Conservation (phyloP, 1,140 invertebrate species). For the Elysia chlorotica region DNA sequence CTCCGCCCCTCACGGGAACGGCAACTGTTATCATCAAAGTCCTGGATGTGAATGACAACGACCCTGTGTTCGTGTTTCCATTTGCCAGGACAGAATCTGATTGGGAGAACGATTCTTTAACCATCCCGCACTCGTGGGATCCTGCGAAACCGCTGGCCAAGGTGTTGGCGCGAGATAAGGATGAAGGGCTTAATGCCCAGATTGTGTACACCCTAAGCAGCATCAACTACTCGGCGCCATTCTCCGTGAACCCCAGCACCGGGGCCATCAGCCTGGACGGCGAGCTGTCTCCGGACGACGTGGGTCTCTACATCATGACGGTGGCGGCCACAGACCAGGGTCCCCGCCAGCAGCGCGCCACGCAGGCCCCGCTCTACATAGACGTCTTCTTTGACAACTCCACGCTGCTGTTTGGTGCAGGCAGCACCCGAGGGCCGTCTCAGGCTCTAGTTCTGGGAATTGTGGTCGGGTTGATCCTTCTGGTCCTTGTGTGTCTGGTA, state of each 20-base stretch:
- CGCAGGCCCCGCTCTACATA: constrained; percentile 75
- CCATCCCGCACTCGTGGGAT: constrained; percentile 78
- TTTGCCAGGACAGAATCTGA: too few species aligned
- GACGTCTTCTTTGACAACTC: constrained; percentile 61
- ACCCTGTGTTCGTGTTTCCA: constrained; percentile 77
- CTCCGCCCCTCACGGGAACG: constrained; percentile 62
- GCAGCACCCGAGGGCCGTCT: constrained; percentile 49
- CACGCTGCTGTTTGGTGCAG: constrained; percentile 52
- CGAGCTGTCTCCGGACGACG: constrained; percentile 70
- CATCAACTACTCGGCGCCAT: constrained; percentile 76
- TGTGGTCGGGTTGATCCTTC: too few species aligned
- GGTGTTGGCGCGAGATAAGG: constrained; percentile 34
- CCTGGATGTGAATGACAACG: constrained; percentile 90
- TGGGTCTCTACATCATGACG: constrained; percentile 78
- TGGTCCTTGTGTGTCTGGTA: too few species aligned
- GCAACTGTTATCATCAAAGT: constrained; percentile 70
- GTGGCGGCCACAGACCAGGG: constrained; percentile 87
- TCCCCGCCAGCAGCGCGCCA: constrained; percentile 79
- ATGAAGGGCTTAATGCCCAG: constrained; percentile 76
- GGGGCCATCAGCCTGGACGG: constrained; percentile 74
- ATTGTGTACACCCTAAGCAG: constrained; percentile 89
- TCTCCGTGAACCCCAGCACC: constrained; percentile 82
- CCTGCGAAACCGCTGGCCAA: constrained; percentile 68
- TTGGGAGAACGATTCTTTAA: constrained; percentile 73
- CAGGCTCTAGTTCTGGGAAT: too few species aligned